Evolutionary conservation across 1,140 invertebrate genomes (phyloP).

Genomic region (Nasonia giraulti): DNA sequence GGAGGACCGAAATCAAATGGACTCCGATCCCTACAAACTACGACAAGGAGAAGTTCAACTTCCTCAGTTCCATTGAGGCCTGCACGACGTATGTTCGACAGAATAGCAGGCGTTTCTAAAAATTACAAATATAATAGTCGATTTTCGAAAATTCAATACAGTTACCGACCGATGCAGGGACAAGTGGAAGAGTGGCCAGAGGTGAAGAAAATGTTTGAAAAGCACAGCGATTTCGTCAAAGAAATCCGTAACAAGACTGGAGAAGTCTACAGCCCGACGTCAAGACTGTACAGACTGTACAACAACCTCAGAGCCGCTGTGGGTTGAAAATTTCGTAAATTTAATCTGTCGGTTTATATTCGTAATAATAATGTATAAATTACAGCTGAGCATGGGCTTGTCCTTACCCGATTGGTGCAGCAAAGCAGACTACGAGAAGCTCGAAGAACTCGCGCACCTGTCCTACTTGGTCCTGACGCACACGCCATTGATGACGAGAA

Average conservation of each 20-base stretch:
- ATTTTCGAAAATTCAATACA: no score
- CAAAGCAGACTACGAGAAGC: not conserved
- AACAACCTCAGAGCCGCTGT: not conserved
- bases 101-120: no score
- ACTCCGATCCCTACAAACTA: not conserved
- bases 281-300: not conserved
- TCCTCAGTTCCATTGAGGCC: not conserved
- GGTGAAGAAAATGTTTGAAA: no score
- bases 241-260: no score
- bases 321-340: not conserved
- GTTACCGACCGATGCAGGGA: no score
- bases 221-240: no score
- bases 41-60: not conserved
- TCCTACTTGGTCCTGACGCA: not conserved
- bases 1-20: not conserved
- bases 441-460: not conserved
- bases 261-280: no score
- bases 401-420: slow-evolving; percentile 13
- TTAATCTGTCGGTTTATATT: no score
- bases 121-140: no score
- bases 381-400: not conserved
- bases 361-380: no score
- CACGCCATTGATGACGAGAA: not conserved
- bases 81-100: no score
- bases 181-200: no score